Evolutionary conservation across 2,797 vertebrate genomes (phyloP).

Genomic region (Eospalax fontanierii): DNA sequence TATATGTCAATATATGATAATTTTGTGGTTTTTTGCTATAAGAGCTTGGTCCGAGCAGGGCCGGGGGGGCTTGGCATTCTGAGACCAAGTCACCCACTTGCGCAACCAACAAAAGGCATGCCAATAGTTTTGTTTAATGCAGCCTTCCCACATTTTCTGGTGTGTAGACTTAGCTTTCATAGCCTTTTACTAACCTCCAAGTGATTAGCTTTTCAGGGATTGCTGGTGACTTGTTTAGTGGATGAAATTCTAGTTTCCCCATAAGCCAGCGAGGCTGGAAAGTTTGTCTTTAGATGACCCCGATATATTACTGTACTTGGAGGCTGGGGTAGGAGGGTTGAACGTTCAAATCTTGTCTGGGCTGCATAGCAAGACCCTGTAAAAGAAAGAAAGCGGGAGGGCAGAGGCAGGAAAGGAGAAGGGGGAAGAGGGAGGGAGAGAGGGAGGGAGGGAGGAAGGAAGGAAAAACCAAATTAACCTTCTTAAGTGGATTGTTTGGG

Average conservation of each 20-base stretch:
- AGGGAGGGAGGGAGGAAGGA: no score
- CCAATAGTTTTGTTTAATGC: no score
- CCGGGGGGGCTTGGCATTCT: no score
- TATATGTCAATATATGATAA: no score
- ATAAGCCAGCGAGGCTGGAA: not conserved
- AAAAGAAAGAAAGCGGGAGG: not conserved
- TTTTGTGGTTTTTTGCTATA: no score
- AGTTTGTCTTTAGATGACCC: not conserved
- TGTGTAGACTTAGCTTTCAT: not conserved
- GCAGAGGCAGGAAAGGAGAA: no score
- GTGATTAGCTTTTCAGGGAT: not conserved
- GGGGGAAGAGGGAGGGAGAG: no score
- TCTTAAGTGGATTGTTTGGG: constrained; percentile 14
- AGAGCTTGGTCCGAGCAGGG: no score
- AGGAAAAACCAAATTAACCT: not conserved
- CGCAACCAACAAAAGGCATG: no score
- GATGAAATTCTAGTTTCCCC: not conserved
- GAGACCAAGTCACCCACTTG: no score
- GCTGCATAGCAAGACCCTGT: not conserved
- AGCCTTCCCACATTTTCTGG: not conserved
- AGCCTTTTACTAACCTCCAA: not conserved
- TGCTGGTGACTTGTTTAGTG: not conserved
- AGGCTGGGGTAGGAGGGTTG: not conserved
- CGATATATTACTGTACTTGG: not conserved
- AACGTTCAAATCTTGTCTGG: not conserved